Conservation (phyloP, 2,888 invertebrate genomes). For the Drosophila picticornis region DNA sequence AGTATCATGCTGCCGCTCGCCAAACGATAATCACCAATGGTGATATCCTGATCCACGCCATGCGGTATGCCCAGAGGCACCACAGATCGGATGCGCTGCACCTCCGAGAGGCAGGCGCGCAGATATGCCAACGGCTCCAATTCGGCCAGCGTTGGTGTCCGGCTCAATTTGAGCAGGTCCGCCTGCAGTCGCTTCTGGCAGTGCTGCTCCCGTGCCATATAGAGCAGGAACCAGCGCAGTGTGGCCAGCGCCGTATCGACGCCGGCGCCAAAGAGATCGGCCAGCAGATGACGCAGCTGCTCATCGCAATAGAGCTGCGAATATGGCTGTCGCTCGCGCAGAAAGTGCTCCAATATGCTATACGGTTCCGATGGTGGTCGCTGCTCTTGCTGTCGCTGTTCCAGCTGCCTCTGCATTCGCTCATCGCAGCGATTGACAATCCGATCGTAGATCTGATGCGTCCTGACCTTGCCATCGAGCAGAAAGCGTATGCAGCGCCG, state of each 20-base stretch:
- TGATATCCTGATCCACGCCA: conserved; percentile 87
- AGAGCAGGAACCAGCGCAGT: conserved; percentile 92
- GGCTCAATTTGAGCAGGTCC: conserved; percentile 54
- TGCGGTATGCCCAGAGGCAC: conserved; percentile 95
- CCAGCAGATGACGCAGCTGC: conserved; percentile 90
- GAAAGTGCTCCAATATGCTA: conserved; percentile 88
- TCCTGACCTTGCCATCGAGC: conserved; percentile 89
- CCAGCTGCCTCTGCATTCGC: conserved; percentile 38
- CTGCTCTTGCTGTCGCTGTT: conserved; percentile 7
- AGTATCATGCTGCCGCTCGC: conserved; percentile 91
- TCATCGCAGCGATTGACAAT: conserved; percentile 88
- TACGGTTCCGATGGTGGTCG: conserved; percentile 45
- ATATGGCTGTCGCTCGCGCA: conserved; percentile 86
- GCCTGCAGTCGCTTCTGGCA: conserved; percentile 86
- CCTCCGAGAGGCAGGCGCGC: conserved; percentile 91
- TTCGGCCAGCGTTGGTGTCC: conserved; percentile 66
- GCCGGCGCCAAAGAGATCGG: conserved; percentile 94
- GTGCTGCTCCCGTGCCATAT: conserved; percentile 89
- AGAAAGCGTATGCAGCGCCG: conserved; percentile 88
- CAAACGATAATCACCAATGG: conserved; percentile 88
- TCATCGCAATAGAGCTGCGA: conserved; percentile 64
- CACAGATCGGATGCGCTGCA: conserved; percentile 91
- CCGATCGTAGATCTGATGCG: conserved; percentile 90
- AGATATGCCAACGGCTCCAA: conserved; percentile 79
- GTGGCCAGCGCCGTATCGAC: conserved; percentile 93